A percentile compares a stretch with the other conserved stretches of the same genome.
Conservation (phyloP, 2,797 vertebrate genomes). For the Pipistrellus kuhlii region DNA sequence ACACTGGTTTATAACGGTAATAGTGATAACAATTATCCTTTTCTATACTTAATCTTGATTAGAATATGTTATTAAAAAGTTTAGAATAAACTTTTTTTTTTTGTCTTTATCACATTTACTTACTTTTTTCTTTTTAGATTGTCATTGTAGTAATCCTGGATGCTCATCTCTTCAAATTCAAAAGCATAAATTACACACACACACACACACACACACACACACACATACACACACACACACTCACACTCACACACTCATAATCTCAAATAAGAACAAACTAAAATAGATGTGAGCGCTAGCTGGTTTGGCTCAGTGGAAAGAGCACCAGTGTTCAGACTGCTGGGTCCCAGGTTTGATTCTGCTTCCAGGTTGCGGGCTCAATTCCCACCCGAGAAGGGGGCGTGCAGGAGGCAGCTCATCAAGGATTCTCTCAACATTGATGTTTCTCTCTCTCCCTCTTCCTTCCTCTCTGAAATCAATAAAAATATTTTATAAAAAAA, state of each 20-base stretch:
- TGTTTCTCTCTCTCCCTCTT: too few species aligned
- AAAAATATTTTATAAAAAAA: too few species aligned
- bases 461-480: too few species aligned
- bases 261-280: not conserved
- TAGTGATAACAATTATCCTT: not conserved
- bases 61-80: not conserved
- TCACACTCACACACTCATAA: not conserved
- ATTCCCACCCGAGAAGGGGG: too few species aligned
- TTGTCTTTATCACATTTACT: slow-evolving; percentile 11
- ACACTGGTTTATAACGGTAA: not conserved
- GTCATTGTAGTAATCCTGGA: not conserved
- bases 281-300: not conserved
- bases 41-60: not conserved
- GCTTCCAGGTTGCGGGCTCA: too few species aligned
- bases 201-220: not conserved
- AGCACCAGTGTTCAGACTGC: too few species aligned
- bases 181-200: not conserved
- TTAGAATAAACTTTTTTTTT: not conserved
- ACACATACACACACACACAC: not conserved
- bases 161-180: not conserved
- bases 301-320: too few species aligned
- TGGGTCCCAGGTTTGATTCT: too few species aligned
- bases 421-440: too few species aligned
- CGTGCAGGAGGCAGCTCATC: too few species aligned
- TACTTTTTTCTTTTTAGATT: not conserved